Evolutionary conservation across 2,797 vertebrate species (phyloP), one percentile per base, ranked within the genome.

Genomic region (Serranus cabrilla): DNA sequence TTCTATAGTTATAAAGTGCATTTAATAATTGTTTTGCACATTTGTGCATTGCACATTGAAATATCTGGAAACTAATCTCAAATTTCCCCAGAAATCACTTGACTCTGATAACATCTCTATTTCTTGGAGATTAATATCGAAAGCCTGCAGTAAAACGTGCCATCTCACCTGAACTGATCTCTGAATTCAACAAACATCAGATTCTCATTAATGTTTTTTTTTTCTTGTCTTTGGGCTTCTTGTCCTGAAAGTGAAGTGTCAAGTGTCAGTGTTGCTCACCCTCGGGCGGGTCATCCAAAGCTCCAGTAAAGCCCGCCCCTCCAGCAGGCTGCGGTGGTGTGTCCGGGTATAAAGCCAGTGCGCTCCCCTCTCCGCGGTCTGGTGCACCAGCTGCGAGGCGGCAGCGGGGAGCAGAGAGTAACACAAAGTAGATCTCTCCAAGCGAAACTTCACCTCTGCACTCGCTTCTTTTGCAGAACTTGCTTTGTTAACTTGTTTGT

Each of bases 301-400:
- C 74, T 79, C 42, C 75, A 34, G 68, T 84, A 10, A 79, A 76
- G 13, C 83, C 90, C 90, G 70, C 86, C 90, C 76, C 81, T 40
- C 20, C 37, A 13, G 2, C 0, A 1, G 47, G 10, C 58, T 34
- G 72, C 46, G 7, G 65, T 23, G 39, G 62, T 16, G 61, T 4
- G 61, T 25, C 39, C 21, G 8, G 20, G 64, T 90, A 93, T 93
- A 94, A 87, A 94, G 51, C 0, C 63, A 25, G 49, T 4, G 71
- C 79, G 62, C 83, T 57, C 20, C 71, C 40, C 37, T 78, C 59
- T 51, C 12, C 79, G 80, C 84, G 7, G 85, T 69, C 91, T 91
- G 85, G 84, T 13, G 21, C 83, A 87, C 34, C 71, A 69, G 89
- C 91, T 91, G 89, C 78, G 18, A 66, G 72, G 85, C 65, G 74